Conservation (phyloP, 1,140 invertebrate species). For the Lepidostoma basale region DNA sequence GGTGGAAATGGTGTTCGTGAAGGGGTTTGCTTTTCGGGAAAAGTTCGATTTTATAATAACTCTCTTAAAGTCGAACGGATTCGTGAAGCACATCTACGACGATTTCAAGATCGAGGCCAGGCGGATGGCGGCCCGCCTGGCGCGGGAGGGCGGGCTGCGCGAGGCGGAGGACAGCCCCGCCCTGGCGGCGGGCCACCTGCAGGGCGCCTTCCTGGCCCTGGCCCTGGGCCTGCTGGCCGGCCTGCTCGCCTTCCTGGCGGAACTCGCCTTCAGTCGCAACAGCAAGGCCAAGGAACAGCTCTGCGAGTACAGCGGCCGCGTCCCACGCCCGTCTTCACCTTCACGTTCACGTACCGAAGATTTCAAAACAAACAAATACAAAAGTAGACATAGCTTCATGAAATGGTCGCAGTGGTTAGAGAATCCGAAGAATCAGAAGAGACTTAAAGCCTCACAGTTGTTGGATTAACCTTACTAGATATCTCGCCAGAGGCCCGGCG, state of each 20-base stretch:
- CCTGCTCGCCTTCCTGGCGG: conserved; percentile 26
- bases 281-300: no score
- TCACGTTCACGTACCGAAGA: no score
- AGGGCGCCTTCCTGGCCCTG: conserved; percentile 39
- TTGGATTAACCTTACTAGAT: no score
- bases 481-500: no score
- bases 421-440: background rate
- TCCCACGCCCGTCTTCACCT: no score
- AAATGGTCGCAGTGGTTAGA: conserved; percentile 11
- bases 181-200: conserved; percentile 33
- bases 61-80: conserved; percentile 33
- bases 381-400: background rate
- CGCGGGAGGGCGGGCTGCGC: conserved; percentile 5
- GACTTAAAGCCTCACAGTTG: no score
- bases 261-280: no score
- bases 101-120: conserved; percentile 22
- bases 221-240: conserved; percentile 19
- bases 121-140: conserved; percentile 26
- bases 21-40: conserved; percentile 40
- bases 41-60: conserved; percentile 32
- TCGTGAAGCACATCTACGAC: conserved; percentile 25
- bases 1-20: conserved; percentile 39
- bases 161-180: background rate
- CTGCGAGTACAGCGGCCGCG: no score
- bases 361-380: background rate